Conservation (phyloP, 2,888 invertebrate genomes). For the Gordius sp. region DNA sequence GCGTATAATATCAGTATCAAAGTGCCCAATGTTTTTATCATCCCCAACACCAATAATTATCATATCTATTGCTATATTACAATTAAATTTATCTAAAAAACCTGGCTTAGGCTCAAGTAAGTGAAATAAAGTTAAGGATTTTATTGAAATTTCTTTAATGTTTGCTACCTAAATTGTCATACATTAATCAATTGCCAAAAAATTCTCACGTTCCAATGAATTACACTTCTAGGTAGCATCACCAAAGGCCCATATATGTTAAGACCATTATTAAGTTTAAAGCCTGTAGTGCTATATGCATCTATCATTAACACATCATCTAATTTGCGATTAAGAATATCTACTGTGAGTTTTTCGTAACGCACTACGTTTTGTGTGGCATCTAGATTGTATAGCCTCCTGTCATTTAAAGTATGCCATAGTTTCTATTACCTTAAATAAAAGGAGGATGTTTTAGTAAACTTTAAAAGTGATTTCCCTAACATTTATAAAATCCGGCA, state of each 20-base stretch:
- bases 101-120: conserved; percentile 6
- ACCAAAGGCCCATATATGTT: conserved; percentile 13
- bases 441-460: too few relatives aligned
- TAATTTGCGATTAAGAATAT: conserved; percentile 10
- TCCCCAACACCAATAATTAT: conserved; percentile 9
- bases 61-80: neutral
- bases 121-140: conserved; percentile 3
- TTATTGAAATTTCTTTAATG: neutral
- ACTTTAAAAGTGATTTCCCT: too few relatives aligned
- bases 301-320: conserved; percentile 2
- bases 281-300: neutral
- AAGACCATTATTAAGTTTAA: conserved; percentile 4
- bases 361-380: neutral
- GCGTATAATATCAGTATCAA: neutral
- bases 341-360: neutral
- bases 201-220: neutral
- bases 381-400: too few relatives aligned
- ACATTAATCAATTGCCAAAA: neutral
- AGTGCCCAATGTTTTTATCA: neutral
- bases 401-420: too few relatives aligned
- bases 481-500: too few relatives aligned
- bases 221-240: neutral
- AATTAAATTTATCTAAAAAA: too few relatives aligned
- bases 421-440: too few relatives aligned
- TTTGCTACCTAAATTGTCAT: neutral